A percentile compares a stretch with the other conserved stretches of the same genome.
These are phyloP conservation scores for Boulengeromyrus knoepffleri DNA, from an alignment of 2,113 vertebrate species.

Conservation along the genomic window DNA sequence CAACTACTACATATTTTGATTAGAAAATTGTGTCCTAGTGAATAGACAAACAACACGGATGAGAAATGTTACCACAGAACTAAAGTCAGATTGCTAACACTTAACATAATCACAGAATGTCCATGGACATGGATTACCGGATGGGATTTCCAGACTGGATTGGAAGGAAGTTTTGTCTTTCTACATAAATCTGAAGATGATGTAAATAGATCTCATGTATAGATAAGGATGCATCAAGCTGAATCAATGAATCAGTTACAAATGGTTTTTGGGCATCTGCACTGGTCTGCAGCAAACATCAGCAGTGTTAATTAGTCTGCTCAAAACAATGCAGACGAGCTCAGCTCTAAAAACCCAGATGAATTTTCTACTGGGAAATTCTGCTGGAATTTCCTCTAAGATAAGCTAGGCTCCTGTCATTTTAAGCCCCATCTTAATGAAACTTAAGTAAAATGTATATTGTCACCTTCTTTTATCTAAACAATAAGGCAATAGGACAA, in stretches of 20 bases:
- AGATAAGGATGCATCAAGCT: neutral
- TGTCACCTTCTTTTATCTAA: neutral
- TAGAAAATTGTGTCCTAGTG: neutral
- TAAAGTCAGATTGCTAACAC: neutral
- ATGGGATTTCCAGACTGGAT: neutral
- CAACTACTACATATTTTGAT: neutral
- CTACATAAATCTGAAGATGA: neutral
- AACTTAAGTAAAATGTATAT: neutral
- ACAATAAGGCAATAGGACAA: neutral
- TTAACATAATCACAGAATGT: neutral
- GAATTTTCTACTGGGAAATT: neutral
- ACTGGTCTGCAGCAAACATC: neutral
- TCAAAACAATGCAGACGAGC: neutral
- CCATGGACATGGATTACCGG: neutral
- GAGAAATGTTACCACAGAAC: neutral
- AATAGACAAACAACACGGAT: neutral
- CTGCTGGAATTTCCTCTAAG: neutral
- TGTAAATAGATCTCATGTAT: neutral
- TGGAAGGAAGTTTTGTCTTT: neutral
- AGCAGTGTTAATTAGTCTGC: neutral
- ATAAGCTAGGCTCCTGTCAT: neutral
- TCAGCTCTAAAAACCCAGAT: neutral
- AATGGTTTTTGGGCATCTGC: neutral
- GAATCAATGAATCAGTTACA: neutral
- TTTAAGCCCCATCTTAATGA: neutral